Evolutionary conservation across 1,140 invertebrate genomes (phyloP), one percentile per base, ranked within the genome.

Genomic region (Laodelphax striatellus): DNA sequence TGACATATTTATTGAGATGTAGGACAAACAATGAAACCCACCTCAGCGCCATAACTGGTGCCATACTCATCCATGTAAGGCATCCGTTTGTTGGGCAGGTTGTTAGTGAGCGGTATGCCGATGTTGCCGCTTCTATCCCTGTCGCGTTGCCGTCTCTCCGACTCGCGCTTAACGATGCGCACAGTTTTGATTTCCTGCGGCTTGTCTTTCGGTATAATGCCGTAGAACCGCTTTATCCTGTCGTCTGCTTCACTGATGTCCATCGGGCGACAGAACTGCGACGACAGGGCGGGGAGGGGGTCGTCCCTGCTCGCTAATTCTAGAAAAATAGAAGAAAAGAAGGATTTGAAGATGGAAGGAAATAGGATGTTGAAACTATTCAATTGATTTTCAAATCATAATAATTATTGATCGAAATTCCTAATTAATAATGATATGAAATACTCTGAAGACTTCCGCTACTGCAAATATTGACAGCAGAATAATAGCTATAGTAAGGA

Each of bases 151-250:
- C 89, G 76, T 52, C 89, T 78, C 71, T 94, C 92, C 21, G 90
- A 90, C 70, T 94, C 91, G 22, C 92, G 75, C 75, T 96, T 96
- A 0, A 96, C 92, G 68, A 94, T 94, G 57, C 93, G 79, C 21
- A 96, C 92, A 1, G 93, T 95, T 77, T 93, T 92, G 22, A 92
- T 90, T 73, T 92, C 88, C 70, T 86, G 87, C 63, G 87, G 88
- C 67, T 94, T 90, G 42, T 90, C 85, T 71, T 82, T 84, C 1
- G 86, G 83, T 34, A 90, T 75, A 62, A 88, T 82, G 60, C 79
- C 79, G 71, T 77, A 81, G 67, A 78, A 80, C 63, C 78, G 64
- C 66, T 81, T 80, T 62, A 78, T 80, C 60, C 77, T 74, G 55
- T 81, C 79, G 67, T 81, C 80, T n/a, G 78, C 78, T 62, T 79